Conservation (phyloP, 2,113 vertebrate species). For the Oncorhynchus kisutch region DNA sequence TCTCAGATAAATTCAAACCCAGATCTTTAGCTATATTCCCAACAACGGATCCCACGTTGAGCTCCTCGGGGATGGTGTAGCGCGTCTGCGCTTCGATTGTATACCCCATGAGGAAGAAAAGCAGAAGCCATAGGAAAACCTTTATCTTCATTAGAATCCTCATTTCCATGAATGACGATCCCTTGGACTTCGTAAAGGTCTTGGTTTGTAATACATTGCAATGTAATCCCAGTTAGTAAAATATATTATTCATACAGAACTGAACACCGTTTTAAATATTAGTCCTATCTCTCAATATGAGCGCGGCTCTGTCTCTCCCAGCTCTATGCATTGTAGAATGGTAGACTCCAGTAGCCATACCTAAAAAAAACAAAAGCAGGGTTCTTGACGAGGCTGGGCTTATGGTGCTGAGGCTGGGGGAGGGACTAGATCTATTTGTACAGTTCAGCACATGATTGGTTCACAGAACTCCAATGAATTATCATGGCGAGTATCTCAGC, state of each 20-base stretch:
- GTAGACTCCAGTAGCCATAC: no score
- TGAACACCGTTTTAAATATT: not conserved
- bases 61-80: constrained; percentile 73
- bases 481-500: not conserved
- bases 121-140: not conserved
- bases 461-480: constrained; percentile 43
- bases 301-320: constrained; percentile 37
- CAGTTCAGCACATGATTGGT: constrained; percentile 66
- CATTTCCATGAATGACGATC: not conserved
- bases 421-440: constrained; percentile 65
- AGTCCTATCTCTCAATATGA: not conserved
- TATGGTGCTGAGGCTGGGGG: constrained; percentile 55
- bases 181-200: not conserved
- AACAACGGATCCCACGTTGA: constrained; percentile 69
- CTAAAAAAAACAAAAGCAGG: not conserved
- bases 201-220: constrained; percentile 1
- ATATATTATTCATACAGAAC: no score
- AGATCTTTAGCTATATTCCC: constrained; percentile 75
- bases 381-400: not conserved
- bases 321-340: constrained; percentile 48
- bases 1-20: constrained; percentile 69
- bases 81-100: constrained; percentile 63
- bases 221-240: no score
- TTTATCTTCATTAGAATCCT: not conserved
- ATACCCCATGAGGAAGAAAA: constrained; percentile 38